Evolutionary conservation across 2,888 invertebrate species (phyloP), one percentile per base, ranked within the genome.

Genomic region (Suillia variegata): DNA sequence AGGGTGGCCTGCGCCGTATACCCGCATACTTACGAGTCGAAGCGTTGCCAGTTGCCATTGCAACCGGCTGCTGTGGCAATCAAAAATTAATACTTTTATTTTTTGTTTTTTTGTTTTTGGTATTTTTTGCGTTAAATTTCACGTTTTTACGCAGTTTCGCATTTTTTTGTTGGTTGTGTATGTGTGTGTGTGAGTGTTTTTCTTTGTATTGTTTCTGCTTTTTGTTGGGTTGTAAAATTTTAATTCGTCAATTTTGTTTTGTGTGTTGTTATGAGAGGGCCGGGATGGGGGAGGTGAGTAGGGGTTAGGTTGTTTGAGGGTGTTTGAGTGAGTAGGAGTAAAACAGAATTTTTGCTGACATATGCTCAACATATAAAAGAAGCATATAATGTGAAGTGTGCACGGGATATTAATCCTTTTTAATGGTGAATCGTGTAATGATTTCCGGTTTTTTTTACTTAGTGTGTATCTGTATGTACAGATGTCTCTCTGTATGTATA

Each of bases 31-130:
- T 31, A 31, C 12, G 31, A 31, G 12, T 8, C 31, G 31, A 31
- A 31, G 12, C n/a, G n/a, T n/a, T n/a, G n/a, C n/a, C n/a, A n/a
- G n/a, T n/a, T n/a, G 31, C 31, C 26, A 15, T 15, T n/a, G 53
- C 57, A 62, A 59, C 67, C 73, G 72, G 72, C 72, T 73, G 72
- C 62, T 62, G 57, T 62, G 72, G 71, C 72, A 67, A 73, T 73
- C 72, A 73, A 73, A 75, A 66, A 71, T 70, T 75, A 75, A 73
- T 73, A 75, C 74, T 73, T 73, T 71, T 73, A 69, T 73, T 70
- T 72, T 64, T 6, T 31, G 31, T 8, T 31, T 31, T 45, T 66
- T 54, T 49, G 22, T 34, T 49, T 49, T 17, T 49, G 20, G 18
- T 55, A 12, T 24, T 34, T 34, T 54, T 50, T 10, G 20, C 17